These are phyloP conservation scores for Drosophila hamatofila DNA, from an alignment of 2,888 invertebrate genomes.

Conservation along the genomic window DNA sequence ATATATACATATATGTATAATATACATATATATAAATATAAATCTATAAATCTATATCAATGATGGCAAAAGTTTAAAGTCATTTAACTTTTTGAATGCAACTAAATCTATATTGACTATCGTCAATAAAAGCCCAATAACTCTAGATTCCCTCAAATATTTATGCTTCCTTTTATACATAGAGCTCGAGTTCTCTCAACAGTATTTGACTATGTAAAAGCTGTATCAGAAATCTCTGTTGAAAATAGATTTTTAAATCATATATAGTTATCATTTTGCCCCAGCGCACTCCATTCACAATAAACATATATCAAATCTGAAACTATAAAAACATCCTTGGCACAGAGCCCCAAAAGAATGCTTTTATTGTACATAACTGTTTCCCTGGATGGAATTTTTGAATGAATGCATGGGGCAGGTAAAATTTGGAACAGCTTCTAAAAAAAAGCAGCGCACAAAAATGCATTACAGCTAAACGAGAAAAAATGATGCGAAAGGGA, in stretches of 20 bases:
- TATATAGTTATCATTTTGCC: not conserved
- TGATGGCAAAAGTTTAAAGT: no score
- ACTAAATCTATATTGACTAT: no score
- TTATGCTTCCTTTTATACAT: no score
- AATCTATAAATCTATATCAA: no score
- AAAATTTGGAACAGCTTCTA: slow-evolving; percentile 13
- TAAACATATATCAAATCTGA: not conserved
- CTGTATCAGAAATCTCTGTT: no score
- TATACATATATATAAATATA: no score
- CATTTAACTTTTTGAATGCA: no score
- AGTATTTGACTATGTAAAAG: not conserved
- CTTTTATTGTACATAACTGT: slow-evolving; percentile 19
- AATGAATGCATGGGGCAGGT: not conserved
- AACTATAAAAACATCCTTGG: slow-evolving; percentile 7
- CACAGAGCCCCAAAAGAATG: slow-evolving; percentile 9
- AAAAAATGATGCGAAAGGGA: slow-evolving; percentile 12
- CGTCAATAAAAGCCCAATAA: no score
- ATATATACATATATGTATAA: no score
- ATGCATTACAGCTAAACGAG: slow-evolving; percentile 19
- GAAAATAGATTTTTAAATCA: not conserved
- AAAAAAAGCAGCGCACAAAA: slow-evolving; percentile 26
- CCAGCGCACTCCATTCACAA: not conserved
- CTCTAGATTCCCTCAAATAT: no score
- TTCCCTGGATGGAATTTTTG: not conserved
- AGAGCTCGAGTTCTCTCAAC: not conserved